These are phyloP conservation scores for Drepana falcataria DNA, from an alignment of 2,888 invertebrate genomes.

Conservation along the genomic window DNA sequence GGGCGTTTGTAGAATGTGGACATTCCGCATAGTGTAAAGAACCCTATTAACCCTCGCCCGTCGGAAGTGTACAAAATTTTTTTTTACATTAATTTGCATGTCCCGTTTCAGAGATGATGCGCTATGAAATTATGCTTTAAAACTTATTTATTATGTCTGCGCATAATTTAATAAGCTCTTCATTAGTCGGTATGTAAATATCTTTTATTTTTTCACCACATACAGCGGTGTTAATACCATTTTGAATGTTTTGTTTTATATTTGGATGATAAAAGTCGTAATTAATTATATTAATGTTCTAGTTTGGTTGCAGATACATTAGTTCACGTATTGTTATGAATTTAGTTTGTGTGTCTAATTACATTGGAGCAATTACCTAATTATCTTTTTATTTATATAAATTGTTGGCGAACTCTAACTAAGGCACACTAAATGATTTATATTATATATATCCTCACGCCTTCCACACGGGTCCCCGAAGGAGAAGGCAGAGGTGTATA, in stretches of 20 bases:
- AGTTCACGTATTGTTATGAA: too few relatives aligned
- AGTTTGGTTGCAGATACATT: too few relatives aligned
- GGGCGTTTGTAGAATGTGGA: neutral
- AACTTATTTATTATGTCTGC: constrained; percentile 62
- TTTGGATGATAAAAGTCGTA: neutral
- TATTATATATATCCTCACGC: too few relatives aligned
- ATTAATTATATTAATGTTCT: too few relatives aligned
- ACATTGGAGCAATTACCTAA: too few relatives aligned
- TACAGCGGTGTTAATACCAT: neutral
- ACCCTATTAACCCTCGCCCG: constrained; percentile 38
- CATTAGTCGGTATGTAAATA: constrained; percentile 20
- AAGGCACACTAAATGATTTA: too few relatives aligned
- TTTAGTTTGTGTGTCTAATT: too few relatives aligned
- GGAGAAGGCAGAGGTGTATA: too few relatives aligned
- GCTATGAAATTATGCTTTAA: constrained; percentile 64
- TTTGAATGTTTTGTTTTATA: neutral
- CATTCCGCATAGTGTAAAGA: constrained; percentile 36
- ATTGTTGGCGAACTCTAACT: too few relatives aligned
- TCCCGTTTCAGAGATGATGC: constrained; percentile 71
- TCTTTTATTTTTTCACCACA: neutral
- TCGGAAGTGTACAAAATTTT: constrained; percentile 73
- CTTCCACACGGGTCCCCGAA: too few relatives aligned
- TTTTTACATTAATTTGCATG: constrained; percentile 75
- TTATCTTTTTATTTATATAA: too few relatives aligned
- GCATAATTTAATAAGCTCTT: constrained; percentile 53